A percentile compares a stretch with the other conserved stretches of the same genome.
phyloP scores from a whole-genome alignment of 2,888 invertebrate genomes.

The Acanthosepion esculentum region DNA sequence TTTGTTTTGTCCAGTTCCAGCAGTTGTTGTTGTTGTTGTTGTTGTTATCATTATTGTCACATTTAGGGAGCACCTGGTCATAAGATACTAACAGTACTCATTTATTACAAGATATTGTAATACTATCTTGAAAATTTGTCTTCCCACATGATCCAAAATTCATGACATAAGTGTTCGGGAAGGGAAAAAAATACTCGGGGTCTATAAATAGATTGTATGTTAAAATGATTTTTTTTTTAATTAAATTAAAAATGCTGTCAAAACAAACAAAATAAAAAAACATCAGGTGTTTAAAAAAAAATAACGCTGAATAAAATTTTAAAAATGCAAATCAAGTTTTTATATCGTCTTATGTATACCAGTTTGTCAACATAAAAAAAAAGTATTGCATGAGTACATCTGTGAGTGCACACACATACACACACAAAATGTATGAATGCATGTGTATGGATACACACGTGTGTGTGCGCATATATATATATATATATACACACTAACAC shows the following conservation, averaged over 20 bases:
- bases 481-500: neutral
- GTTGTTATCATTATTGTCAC: too few species aligned
- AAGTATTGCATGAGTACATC: neutral
- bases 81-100: too few species aligned
- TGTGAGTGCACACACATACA: slow-evolving; percentile 23
- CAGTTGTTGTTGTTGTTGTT: too few species aligned
- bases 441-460: neutral
- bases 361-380: slow-evolving; percentile 21
- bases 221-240: neutral
- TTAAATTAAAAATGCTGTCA: neutral
- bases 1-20: too few species aligned
- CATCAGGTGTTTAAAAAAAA: slow-evolving; percentile 12
- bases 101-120: too few species aligned
- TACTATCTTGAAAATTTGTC: too few species aligned
- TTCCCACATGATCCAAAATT: too few species aligned
- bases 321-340: neutral
- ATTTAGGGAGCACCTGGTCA: too few species aligned
- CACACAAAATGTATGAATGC: slow-evolving; percentile 20
- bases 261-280: neutral
- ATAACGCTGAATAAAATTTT: neutral
- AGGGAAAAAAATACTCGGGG: too few species aligned
- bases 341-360: slow-evolving; percentile 18
- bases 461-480: neutral
- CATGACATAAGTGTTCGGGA: too few species aligned
- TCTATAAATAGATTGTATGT: neutral